Evolutionary conservation across 2,797 vertebrate species (phyloP), one percentile per base, ranked within the genome.

Genomic region (Syngnathus acus): DNA sequence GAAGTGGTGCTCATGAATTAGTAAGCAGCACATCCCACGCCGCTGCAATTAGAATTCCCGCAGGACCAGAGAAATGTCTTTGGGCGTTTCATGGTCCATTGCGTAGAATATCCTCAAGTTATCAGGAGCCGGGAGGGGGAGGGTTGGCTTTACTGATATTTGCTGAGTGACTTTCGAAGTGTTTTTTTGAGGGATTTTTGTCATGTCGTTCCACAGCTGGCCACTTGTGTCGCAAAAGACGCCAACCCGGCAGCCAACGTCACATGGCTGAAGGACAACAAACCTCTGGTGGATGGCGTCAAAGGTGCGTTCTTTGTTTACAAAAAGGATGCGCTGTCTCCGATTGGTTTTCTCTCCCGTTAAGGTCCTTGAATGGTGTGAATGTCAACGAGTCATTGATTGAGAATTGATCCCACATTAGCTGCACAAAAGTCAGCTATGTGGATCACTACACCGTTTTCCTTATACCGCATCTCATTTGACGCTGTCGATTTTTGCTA

Each of bases 201-300:
- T 26, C 67, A 21, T 55, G 84, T 32, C 78, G 13, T 83, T 79
- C 76, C 82, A 64, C 88, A 99, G 97, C 82, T 99, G 0, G 96
- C 93, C 9, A 86, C 90, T 62, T 99, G 97, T 9, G 45, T 92
- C 68, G 87, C 93, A 3, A 78, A 88, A 74, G 93, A 94, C 1
- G 91, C 94, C 79, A 94, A 93, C 70, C 97, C 97, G 0, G 85
- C 91, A 55, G 93, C 91, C 72, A 92, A 92, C 23, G 90, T 98
- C 72, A 94, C 90, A 0, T 99, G 97, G 97, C 89, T 93, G 42
- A 94, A 87, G 83, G 94, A 94, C 0, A 91, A 91, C 19, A 85
- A 82, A 72, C 78, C 88, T 42, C 76, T 99, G 75, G 73, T 83
- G 23, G 75, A 89, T 0, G 60, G 92, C 70, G 92, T 89, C 38